Evolutionary conservation across 2,797 vertebrate genomes (phyloP).

Genomic region (Gallinago solitaria): DNA sequence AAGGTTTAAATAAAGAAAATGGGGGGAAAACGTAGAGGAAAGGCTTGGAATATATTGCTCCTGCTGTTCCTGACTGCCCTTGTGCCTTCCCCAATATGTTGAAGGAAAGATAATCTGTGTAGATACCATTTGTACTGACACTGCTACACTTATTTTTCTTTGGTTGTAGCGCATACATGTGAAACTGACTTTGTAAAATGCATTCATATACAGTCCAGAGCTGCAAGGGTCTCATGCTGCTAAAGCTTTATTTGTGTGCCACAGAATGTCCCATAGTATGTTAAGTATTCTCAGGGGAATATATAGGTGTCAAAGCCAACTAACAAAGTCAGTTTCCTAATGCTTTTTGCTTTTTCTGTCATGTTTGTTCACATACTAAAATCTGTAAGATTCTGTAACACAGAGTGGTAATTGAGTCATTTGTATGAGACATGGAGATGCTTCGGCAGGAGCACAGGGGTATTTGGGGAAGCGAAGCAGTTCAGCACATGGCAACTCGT

Average conservation of each 20-base stretch:
- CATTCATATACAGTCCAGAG: background rate
- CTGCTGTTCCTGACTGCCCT: background rate
- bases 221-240: background rate
- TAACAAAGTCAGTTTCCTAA: background rate
- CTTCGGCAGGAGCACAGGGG: background rate
- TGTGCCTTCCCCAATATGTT: background rate
- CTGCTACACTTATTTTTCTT: background rate
- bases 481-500: background rate
- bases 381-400: background rate
- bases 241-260: background rate
- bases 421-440: background rate
- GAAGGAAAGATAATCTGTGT: background rate
- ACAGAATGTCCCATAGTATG: rapidly evolving
- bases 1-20: background rate
- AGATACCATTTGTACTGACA: background rate
- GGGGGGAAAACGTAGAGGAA: background rate
- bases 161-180: background rate
- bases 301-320: background rate
- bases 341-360: background rate
- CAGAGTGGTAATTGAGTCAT: background rate
- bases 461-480: background rate
- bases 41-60: background rate
- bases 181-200: background rate
- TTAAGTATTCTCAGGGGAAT: background rate
- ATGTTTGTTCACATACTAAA: background rate